phyloP scores from a whole-genome alignment of 2,797 vertebrate species.

The Trematomus bernacchii region DNA sequence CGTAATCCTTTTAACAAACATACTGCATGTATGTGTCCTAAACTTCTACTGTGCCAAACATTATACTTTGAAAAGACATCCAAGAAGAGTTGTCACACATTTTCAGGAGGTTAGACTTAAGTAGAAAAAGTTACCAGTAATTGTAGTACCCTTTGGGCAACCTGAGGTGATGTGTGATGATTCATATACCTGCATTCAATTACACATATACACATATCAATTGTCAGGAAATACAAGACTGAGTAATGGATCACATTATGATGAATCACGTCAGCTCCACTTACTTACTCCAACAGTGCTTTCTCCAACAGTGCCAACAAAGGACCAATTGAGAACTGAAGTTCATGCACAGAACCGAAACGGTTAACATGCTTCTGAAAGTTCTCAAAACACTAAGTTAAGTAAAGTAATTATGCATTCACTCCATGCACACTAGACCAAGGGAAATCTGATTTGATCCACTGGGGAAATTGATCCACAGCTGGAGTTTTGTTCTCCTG shows the following conservation, averaged over 20 bases:
- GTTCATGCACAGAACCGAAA: not conserved
- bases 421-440: slow-evolving; percentile 76
- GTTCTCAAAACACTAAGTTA: slow-evolving; percentile 67
- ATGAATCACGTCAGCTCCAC: slow-evolving; percentile 1
- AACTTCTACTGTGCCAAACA: not conserved
- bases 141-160: not conserved
- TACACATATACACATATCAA: not conserved
- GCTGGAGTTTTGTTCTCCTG: slow-evolving; percentile 72
- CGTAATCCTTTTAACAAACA: not conserved
- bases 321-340: not conserved
- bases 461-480: slow-evolving; percentile 80
- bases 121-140: not conserved
- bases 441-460: slow-evolving; percentile 81
- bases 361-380: slow-evolving; percentile 54
- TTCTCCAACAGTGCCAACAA: not conserved
- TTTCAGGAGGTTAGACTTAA: not conserved
- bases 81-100: slow-evolving; percentile 5
- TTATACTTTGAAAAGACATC: slow-evolving; percentile 11
- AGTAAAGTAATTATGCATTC: slow-evolving; percentile 79
- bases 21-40: not conserved
- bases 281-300: not conserved
- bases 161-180: slow-evolving; percentile 14
- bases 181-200: not conserved
- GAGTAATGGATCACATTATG: not conserved
- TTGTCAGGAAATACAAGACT: not conserved